Conservation (phyloP, 2,797 vertebrate species). For the Mus minutoides region DNA sequence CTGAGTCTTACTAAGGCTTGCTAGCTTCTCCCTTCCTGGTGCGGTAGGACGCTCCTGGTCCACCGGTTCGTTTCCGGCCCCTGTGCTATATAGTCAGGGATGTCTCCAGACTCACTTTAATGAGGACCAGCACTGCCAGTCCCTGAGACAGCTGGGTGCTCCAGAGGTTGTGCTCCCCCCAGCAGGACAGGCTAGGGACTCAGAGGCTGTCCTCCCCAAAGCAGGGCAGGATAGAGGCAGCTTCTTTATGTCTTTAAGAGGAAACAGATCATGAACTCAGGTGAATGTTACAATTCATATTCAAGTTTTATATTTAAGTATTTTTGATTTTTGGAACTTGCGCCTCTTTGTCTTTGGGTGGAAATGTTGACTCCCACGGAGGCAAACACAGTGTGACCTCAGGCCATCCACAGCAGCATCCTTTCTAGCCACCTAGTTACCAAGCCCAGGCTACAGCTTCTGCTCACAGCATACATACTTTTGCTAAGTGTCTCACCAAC, state of each 20-base stretch:
- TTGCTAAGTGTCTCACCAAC: background rate
- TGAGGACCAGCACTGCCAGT: background rate
- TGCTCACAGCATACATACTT: background rate
- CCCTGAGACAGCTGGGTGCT: background rate
- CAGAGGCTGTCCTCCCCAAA: background rate
- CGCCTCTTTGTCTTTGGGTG: background rate
- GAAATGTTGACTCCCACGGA: background rate
- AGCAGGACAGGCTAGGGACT: background rate
- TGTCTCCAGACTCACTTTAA: slow-evolving; percentile 4
- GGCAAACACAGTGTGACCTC: background rate
- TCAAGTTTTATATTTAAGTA: background rate
- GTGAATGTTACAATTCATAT: background rate
- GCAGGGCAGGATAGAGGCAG: background rate
- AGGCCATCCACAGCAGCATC: background rate
- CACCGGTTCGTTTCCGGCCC: background rate
- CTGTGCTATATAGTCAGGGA: background rate
- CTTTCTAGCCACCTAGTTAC: background rate
- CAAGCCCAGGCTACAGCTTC: background rate
- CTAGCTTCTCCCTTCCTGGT: background rate
- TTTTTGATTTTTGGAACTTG: slow-evolving; percentile 7
- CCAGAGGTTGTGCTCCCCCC: background rate
- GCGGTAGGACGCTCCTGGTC: background rate
- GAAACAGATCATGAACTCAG: background rate
- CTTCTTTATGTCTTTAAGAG: slow-evolving; percentile 17
- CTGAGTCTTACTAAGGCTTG: background rate